Evolutionary conservation across 1,140 invertebrate genomes (phyloP).

Genomic region (Acyrthosiphon pisum): DNA sequence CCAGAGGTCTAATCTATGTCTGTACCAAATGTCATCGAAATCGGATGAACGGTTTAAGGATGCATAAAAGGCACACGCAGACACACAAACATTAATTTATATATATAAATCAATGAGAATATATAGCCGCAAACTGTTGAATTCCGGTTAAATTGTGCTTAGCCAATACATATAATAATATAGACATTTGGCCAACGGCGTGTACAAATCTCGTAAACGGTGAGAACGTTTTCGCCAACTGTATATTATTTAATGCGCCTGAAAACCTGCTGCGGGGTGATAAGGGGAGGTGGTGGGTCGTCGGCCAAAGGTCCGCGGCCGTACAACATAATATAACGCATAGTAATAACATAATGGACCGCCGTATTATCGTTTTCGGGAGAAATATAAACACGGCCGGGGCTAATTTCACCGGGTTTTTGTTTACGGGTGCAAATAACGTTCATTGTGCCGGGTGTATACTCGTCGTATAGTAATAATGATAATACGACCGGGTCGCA

Average conservation of each 20-base stretch:
- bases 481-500: background rate
- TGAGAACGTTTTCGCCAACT: conserved; percentile 7
- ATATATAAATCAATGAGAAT: no score
- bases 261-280: background rate
- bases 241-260: background rate
- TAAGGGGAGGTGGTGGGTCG: background rate
- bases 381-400: conserved; percentile 32
- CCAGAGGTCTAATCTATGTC: no score
- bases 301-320: conserved; percentile 12
- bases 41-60: no score
- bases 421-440: conserved; percentile 38
- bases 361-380: conserved; percentile 33
- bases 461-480: background rate
- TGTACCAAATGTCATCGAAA: no score
- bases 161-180: no score
- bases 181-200: background rate
- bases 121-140: background rate
- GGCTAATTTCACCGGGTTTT: conserved; percentile 40
- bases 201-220: background rate
- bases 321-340: background rate
- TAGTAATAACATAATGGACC: background rate
- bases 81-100: no score
- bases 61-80: no score
- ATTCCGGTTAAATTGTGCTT: background rate
- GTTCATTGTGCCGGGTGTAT: background rate